Percentiles rank a stretch among this genome's conserved stretches.
Evolutionary conservation across 2,113 vertebrate species (phyloP).

Genomic region (Riparia riparia): DNA sequence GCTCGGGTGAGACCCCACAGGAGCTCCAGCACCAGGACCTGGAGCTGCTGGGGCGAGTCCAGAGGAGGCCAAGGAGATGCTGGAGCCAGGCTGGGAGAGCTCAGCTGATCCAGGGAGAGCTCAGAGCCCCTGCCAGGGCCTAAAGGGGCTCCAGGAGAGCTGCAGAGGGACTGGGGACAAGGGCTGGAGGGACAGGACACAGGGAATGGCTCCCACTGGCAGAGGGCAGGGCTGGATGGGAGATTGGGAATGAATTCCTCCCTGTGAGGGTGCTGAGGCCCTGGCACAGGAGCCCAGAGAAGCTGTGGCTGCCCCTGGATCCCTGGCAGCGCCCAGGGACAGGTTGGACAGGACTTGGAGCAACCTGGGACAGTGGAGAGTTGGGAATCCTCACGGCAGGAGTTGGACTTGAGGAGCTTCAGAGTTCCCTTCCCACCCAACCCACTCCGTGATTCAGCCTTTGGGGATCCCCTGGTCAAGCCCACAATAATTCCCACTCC

Average conservation of each 20-base stretch:
- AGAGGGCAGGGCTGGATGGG: fast-evolving
- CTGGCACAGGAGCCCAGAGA: neutral
- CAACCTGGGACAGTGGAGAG: too few species aligned
- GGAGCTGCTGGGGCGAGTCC: neutral
- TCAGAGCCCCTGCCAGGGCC: neutral
- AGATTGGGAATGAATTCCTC: fast-evolving
- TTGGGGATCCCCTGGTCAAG: too few species aligned
- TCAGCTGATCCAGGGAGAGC: neutral
- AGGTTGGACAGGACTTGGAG: fast-evolving
- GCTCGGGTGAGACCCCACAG: neutral
- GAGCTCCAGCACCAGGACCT: neutral
- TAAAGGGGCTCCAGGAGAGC: neutral
- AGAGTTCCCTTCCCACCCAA: too few species aligned
- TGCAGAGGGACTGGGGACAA: neutral
- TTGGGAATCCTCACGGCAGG: neutral
- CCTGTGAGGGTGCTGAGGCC: fast-evolving
- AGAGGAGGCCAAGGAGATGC: neutral
- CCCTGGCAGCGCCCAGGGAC: neutral
- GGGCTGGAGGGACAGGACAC: neutral
- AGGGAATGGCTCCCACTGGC: neutral
- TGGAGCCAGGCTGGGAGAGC: neutral
- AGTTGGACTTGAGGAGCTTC: too few species aligned
- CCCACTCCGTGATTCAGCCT: too few species aligned
- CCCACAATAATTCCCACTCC: too few species aligned
- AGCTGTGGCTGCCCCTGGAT: neutral